Evolutionary conservation across 2,113 vertebrate species (phyloP).

Genomic region (Corapipo altera): DNA sequence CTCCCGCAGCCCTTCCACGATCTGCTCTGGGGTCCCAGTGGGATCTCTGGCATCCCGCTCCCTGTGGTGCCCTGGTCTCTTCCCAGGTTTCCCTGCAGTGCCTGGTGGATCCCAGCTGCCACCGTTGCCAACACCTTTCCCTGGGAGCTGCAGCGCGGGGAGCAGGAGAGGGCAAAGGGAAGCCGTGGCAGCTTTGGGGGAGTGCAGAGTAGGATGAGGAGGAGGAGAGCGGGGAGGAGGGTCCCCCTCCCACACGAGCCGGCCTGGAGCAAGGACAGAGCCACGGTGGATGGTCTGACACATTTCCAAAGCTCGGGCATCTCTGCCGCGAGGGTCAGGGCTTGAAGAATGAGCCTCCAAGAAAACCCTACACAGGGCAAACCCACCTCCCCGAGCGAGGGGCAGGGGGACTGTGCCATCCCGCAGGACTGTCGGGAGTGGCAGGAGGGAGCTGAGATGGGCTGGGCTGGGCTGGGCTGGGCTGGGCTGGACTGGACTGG

Average conservation of each 20-base stretch:
- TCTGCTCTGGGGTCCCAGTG: neutral
- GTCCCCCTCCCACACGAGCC: fast-evolving
- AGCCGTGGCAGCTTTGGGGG: neutral
- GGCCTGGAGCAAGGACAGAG: neutral
- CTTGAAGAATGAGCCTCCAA: neutral
- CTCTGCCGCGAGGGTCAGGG: neutral
- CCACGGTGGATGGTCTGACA: fast-evolving
- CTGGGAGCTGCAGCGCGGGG: neutral
- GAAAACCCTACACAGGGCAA: neutral
- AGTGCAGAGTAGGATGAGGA: neutral
- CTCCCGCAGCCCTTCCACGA: fast-evolving
- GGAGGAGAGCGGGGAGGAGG: neutral
- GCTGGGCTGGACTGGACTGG: no score
- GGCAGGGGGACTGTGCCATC: fast-evolving
- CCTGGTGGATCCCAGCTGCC: neutral
- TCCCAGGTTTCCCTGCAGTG: neutral
- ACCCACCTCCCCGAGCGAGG: fast-evolving
- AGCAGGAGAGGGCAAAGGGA: neutral
- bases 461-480: neutral
- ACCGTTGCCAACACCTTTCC: neutral
- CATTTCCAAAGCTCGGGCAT: neutral
- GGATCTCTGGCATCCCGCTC: no score
- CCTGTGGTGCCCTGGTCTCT: fast-evolving
- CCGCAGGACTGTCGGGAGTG: neutral
- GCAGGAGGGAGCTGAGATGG: neutral